Conservation (phyloP, 2,888 invertebrate species). For the Deilephila porcellus region DNA sequence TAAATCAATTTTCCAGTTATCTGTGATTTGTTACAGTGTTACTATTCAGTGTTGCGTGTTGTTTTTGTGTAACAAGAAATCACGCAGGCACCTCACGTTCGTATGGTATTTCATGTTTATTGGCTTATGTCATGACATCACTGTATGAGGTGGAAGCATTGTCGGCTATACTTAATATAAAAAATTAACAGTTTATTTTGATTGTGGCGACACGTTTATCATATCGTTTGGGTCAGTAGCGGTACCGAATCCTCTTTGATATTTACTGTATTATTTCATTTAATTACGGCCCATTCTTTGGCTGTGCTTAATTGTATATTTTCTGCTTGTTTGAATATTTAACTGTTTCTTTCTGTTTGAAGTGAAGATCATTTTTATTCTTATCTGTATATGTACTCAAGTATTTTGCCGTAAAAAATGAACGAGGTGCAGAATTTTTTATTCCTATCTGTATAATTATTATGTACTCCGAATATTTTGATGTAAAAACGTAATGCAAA, state of each 20-base stretch:
- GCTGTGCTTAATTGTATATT: not conserved
- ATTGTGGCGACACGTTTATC: conserved; percentile 62
- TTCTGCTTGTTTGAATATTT: not conserved
- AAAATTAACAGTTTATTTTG: conserved; percentile 75
- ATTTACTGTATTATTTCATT: conserved; percentile 41
- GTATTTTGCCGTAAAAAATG: too few relatives aligned
- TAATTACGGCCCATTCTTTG: conserved; percentile 4
- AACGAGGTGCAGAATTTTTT: too few relatives aligned
- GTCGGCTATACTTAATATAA: conserved; percentile 71
- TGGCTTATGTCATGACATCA: conserved; percentile 80
- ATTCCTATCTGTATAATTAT: not conserved
- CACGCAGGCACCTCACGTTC: conserved; percentile 72
- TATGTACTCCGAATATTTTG: not conserved
- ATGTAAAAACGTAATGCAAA: not conserved
- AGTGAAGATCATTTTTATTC: not conserved
- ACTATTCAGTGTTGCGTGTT: conserved; percentile 63
- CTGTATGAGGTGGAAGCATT: conserved; percentile 75
- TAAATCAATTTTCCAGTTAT: conserved; percentile 51
- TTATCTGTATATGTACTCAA: not conserved
- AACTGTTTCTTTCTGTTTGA: not conserved
- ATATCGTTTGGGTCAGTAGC: conserved; percentile 62
- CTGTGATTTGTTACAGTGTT: conserved; percentile 57
- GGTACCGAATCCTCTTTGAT: conserved; percentile 47
- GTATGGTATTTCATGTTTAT: conserved; percentile 80
- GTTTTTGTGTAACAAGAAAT: conserved; percentile 67